A percentile compares a stretch with the other conserved stretches of the same genome.
These are phyloP conservation scores for Strix aluco DNA, from an alignment of 2,113 vertebrate genomes.

Conservation along the genomic window DNA sequence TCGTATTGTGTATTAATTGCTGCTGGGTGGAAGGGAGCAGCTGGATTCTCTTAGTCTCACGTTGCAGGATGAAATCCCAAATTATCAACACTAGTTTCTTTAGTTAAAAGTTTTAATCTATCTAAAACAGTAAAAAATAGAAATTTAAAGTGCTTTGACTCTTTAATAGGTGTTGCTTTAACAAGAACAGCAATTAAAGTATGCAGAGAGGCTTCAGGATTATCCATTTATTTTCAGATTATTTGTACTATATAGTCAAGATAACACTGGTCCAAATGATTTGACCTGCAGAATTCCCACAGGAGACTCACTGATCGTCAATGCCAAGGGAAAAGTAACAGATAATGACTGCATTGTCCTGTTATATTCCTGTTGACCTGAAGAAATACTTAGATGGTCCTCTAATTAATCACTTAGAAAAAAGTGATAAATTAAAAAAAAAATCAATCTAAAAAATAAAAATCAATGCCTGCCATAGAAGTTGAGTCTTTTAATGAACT, in stretches of 20 bases:
- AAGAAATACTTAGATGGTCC: neutral
- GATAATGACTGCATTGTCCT: neutral
- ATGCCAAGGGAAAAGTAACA: neutral
- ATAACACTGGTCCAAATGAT: neutral
- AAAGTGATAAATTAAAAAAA: neutral
- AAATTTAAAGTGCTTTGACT: neutral
- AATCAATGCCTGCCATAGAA: neutral
- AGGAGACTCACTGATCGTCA: neutral
- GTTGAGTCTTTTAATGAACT: neutral
- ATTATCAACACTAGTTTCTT: neutral
- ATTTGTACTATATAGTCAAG: neutral
- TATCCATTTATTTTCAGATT: neutral
- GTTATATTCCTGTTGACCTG: neutral
- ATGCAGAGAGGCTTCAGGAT: neutral
- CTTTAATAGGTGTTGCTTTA: neutral
- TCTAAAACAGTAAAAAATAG: neutral
- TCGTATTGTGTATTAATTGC: neutral
- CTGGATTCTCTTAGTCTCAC: neutral
- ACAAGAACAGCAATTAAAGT: neutral
- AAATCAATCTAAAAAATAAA: neutral
- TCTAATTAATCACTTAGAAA: conserved; percentile 4
- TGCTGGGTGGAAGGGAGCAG: neutral
- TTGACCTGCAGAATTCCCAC: neutral
- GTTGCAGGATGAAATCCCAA: neutral
- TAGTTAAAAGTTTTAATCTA: neutral